These are phyloP conservation scores for Bryconaethiops microstoma DNA, from an alignment of 2,797 vertebrate genomes.

Conservation along the genomic window DNA sequence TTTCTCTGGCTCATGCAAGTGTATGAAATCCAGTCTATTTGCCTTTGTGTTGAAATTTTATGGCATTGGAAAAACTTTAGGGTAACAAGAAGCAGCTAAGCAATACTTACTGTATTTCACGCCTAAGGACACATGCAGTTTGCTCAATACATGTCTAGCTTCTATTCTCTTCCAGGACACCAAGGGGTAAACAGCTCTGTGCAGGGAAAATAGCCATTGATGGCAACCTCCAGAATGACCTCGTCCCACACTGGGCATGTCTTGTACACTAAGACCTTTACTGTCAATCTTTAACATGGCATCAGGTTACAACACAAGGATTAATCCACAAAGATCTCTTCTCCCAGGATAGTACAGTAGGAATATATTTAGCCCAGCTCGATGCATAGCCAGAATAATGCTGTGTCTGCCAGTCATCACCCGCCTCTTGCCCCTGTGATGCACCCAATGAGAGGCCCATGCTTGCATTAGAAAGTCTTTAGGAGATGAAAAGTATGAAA, in stretches of 20 bases:
- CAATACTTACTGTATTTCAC: neutral
- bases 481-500: constrained; percentile 14
- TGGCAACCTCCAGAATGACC: constrained; percentile 54
- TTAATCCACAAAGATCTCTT: constrained; percentile 64
- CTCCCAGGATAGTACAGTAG: constrained; percentile 62
- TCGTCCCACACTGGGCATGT: constrained; percentile 44
- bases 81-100: neutral
- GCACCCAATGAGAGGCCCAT: constrained; percentile 38
- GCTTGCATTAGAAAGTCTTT: constrained; percentile 34
- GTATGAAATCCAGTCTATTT: neutral
- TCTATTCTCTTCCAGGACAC: neutral
- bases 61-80: neutral
- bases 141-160: neutral
- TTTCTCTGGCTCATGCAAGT: neutral
- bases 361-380: constrained; percentile 63
- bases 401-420: constrained; percentile 48
- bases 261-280: constrained; percentile 52
- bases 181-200: neutral
- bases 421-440: constrained; percentile 34
- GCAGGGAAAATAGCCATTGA: constrained; percentile 51
- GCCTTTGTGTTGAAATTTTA: neutral
- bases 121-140: neutral
- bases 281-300: constrained; percentile 61
- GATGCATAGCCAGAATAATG: constrained; percentile 59
- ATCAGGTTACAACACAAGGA: constrained; percentile 66